Evolutionary conservation across 1,140 invertebrate genomes (phyloP).

Genomic region (Condylostylus longicornis): DNA sequence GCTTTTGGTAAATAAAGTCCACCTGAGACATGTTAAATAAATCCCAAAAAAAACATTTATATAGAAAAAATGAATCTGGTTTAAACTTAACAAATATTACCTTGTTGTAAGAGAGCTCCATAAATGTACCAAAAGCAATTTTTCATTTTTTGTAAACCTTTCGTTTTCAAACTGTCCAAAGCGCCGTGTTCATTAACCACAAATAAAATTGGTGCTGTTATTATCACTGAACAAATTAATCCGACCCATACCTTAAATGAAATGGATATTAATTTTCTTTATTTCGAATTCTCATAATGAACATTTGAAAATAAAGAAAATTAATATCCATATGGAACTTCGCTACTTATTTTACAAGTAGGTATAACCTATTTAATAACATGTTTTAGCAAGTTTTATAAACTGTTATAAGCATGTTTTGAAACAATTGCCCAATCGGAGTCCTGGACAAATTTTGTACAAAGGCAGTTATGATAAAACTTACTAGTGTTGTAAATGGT

Average conservation of each 20-base stretch:
- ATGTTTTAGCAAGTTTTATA: no score
- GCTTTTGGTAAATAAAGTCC: conserved; percentile 69
- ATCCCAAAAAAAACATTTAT: background rate
- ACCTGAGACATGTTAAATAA: conserved; percentile 36
- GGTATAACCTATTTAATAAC: no score
- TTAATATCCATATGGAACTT: no score
- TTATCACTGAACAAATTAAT: conserved; percentile 49
- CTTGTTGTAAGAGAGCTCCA: conserved; percentile 80
- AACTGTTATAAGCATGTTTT: no score
- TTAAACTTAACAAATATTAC: conserved; percentile 32
- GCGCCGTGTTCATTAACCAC: conserved; percentile 56
- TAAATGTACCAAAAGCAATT: conserved; percentile 84
- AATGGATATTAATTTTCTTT: conserved; percentile 2
- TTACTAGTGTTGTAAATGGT: conserved; percentile 64
- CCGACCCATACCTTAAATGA: conserved; percentile 63
- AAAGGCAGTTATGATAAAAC: no score
- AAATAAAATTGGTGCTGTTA: conserved; percentile 67
- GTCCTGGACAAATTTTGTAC: no score
- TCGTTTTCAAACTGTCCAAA: conserved; percentile 45
- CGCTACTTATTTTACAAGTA: no score
- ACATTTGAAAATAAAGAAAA: no score
- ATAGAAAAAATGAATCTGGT: background rate
- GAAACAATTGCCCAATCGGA: no score
- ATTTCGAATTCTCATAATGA: background rate
- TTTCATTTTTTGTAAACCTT: conserved; percentile 48